These are phyloP conservation scores for Tinamus major DNA, from an alignment of 2,797 vertebrate genomes.

Conservation along the genomic window DNA sequence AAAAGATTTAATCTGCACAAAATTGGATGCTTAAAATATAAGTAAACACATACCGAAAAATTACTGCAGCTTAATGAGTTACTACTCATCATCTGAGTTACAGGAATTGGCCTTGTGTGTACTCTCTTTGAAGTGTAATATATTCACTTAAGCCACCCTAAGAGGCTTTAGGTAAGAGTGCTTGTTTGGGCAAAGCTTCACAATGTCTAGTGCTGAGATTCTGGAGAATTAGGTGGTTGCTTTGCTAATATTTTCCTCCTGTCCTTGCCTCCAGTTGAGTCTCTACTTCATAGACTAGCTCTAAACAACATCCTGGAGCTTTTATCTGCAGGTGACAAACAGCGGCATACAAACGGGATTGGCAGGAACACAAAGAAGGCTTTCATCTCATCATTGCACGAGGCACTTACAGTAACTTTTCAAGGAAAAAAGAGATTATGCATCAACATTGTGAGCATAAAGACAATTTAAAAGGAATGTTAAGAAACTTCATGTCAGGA, in stretches of 20 bases:
- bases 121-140: conserved; percentile 10
- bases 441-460: conserved; percentile 72
- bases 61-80: conserved; percentile 19
- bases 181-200: conserved; percentile 35
- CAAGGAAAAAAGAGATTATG: conserved; percentile 69
- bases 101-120: not conserved
- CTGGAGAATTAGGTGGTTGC: conserved; percentile 32
- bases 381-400: conserved; percentile 68
- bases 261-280: conserved; percentile 31
- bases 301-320: conserved; percentile 57
- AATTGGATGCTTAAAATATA: not conserved
- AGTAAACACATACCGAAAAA: conserved; percentile 29
- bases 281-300: conserved; percentile 10
- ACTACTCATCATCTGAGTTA: not conserved
- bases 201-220: conserved; percentile 24
- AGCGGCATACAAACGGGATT: conserved; percentile 67
- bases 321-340: conserved; percentile 73
- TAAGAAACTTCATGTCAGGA: conserved; percentile 75
- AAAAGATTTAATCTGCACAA: not conserved
- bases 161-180: conserved; percentile 22
- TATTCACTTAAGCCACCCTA: not conserved
- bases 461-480: conserved; percentile 75
- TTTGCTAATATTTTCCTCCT: conserved; percentile 51
- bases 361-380: conserved; percentile 71
- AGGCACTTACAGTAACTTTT: conserved; percentile 70